Evolutionary conservation across 2,888 invertebrate genomes (phyloP).

Genomic region (Drosophila buzzatii): DNA sequence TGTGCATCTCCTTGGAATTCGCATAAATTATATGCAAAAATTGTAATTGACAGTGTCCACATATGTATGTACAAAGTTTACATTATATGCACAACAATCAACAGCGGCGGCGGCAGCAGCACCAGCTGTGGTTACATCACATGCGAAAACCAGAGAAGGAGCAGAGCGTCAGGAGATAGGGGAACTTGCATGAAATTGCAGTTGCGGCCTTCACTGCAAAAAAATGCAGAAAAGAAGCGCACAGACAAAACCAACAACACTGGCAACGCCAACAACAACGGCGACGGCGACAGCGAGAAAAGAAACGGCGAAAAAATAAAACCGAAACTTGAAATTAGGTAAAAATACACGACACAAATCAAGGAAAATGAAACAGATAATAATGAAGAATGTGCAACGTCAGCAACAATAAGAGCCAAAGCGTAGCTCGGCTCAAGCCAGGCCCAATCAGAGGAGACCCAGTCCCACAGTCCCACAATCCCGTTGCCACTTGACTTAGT

Average conservation of each 20-base stretch:
- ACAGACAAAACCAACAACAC: constrained; percentile 27
- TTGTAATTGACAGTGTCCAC: constrained; percentile 54
- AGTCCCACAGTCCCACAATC: constrained; percentile 23
- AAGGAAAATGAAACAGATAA: constrained; percentile 48
- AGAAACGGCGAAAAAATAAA: constrained; percentile 19
- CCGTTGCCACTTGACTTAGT: constrained; percentile 59
- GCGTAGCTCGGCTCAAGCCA: constrained; percentile 27
- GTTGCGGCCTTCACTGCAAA: constrained; percentile 59
- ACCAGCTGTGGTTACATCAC: constrained; percentile 48
- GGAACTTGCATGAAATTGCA: constrained; percentile 57
- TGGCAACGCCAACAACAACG: constrained; percentile 9
- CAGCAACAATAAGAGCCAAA: constrained; percentile 51
- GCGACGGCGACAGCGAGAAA: constrained; percentile 29
- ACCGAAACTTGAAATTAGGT: constrained; percentile 65
- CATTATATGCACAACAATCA: constrained; percentile 11
- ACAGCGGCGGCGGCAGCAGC: constrained; percentile 19
- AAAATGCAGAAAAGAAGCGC: constrained; percentile 48
- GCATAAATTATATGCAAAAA: constrained; percentile 61
- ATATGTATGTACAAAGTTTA: constrained; percentile 4
- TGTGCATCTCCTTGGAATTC: constrained; percentile 9
- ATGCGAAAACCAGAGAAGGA: constrained; percentile 10
- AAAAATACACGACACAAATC: constrained; percentile 42
- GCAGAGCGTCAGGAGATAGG: background rate
- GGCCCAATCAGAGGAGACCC: constrained; percentile 2
- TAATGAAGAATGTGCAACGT: constrained; percentile 73